Evolutionary conservation across 2,113 vertebrate species (phyloP).

Genomic region (Hippolais icterina): DNA sequence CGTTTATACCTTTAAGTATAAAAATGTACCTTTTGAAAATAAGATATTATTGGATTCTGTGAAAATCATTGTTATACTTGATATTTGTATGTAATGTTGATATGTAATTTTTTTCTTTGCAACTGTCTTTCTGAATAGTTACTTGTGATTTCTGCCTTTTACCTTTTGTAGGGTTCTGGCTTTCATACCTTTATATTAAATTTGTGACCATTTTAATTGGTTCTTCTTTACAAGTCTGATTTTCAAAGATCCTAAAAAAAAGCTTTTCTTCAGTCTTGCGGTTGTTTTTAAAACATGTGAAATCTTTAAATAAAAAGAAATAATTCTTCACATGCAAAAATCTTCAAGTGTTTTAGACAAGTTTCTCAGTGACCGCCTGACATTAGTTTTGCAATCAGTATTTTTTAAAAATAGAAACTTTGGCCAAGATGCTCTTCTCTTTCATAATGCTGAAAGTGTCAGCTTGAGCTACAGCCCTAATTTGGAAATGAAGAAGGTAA

Average conservation of each 20-base stretch:
- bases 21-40: neutral
- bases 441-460: neutral
- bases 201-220: neutral
- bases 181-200: neutral
- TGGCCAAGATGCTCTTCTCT: neutral
- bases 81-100: neutral
- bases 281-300: neutral
- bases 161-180: neutral
- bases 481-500: neutral
- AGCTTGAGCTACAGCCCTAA: neutral
- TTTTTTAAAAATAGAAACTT: neutral
- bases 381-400: neutral
- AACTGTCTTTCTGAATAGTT: neutral
- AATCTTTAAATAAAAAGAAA: neutral
- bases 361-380: neutral
- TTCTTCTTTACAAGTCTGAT: neutral
- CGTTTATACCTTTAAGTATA: neutral
- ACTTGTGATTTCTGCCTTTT: neutral
- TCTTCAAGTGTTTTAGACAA: fast-evolving
- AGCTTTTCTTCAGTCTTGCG: neutral
- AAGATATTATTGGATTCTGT: neutral
- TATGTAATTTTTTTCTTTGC: neutral
- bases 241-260: neutral
- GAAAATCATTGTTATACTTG: neutral
- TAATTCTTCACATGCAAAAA: neutral